Evolutionary conservation across 2,113 vertebrate genomes (phyloP), one percentile per base, ranked within the genome.

Genomic region (Butastur rufipennis): DNA sequence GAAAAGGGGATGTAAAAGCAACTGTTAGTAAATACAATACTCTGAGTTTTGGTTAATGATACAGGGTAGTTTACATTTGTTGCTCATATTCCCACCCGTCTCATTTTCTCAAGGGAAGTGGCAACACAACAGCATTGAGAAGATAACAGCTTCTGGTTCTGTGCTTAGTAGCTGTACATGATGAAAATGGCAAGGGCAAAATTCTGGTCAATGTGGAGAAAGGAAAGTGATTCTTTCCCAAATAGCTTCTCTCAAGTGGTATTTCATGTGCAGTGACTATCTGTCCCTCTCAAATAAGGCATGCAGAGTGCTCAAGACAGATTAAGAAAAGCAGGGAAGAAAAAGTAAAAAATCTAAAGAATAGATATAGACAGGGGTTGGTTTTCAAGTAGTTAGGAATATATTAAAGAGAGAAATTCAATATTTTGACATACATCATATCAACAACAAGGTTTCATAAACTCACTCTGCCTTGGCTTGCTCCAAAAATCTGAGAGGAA

Each of bases 331-430:
- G 10, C 17, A 52, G 25, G 15, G 48, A 56, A 53, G 13, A 21
- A 73, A 66, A 59, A 43, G 10, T 34, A 16, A 82, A 72, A 81
- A 50, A n/a, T 38, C 7, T 10, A 16, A 78, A 68, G 1, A 47
- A 29, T 22, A 66, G 5, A 3, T 47, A 5, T 47, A 29, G 29
- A 17, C 2, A 10, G 18, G 16, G 1, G 0, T 42, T 73, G 31
- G 7, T 56, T 88, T 31, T 58, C n/a, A 61, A 73, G 43, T 88
- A 94, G 56, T 11, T 63, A 19, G 25, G 13, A 59, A 34, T 40
- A 31, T 34, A n/a, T 55, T 55, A 40, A 43, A 45, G 16, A 40
- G 31, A 66, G 53, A 83, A 75, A 21, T 6, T 27, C 0, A 13
- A 1, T 66, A 40, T 82, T 90, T 73, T 86, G 32, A 13, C n/a